Evolutionary conservation across 1,140 invertebrate species (phyloP).

Genomic region (Mamestra configurata): DNA sequence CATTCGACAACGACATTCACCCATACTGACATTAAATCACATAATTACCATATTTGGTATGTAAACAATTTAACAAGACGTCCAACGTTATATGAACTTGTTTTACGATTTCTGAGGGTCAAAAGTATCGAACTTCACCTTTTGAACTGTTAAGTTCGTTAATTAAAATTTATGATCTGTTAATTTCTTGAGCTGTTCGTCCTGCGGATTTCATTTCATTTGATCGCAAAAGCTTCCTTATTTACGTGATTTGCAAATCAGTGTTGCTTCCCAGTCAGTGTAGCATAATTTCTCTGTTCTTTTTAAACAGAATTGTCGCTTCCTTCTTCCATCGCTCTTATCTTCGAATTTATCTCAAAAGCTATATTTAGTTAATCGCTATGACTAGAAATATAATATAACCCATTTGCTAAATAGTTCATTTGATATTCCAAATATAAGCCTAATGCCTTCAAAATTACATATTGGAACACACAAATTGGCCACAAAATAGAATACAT

Average conservation of each 20-base stretch:
- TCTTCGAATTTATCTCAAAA: no score
- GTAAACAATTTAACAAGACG: constrained; percentile 32
- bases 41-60: constrained; percentile 34
- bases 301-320: no score
- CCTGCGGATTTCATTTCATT: constrained; percentile 2
- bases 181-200: background rate
- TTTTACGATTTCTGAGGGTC: background rate
- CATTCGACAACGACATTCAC: constrained; percentile 34
- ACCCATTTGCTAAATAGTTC: no score
- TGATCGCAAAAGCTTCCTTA: background rate
- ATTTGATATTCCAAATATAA: no score
- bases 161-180: constrained; percentile 38
- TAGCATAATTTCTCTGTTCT: no score
- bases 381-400: no score
- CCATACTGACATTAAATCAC: constrained; percentile 38
- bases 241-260: background rate
- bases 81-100: constrained; percentile 19
- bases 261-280: background rate
- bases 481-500: no score
- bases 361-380: no score
- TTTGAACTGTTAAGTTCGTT: constrained; percentile 2
- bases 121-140: constrained; percentile 37
- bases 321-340: no score
- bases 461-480: no score
- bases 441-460: no score